phyloP scores from a whole-genome alignment of 1,140 invertebrate genomes.

The Conus ventricosus region DNA sequence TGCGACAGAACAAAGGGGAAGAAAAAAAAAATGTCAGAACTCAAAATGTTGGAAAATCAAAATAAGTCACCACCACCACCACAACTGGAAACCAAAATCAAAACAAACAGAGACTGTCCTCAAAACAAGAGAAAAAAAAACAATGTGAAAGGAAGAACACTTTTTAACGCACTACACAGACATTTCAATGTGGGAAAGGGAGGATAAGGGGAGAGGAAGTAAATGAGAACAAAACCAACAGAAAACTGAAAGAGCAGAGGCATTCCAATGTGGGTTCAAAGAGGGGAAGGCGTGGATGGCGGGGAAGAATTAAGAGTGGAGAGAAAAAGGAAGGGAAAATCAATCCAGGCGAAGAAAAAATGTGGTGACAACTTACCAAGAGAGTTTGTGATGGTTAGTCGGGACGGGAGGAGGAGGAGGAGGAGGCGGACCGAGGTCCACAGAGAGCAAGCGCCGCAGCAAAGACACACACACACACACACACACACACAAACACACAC shows the following conservation, averaged over 20 bases:
- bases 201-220: too few species aligned
- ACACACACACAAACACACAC: not conserved
- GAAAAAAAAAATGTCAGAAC: not conserved
- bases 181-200: too few species aligned
- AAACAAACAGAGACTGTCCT: not conserved
- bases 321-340: not conserved
- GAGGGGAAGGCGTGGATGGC: not conserved
- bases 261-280: too few species aligned
- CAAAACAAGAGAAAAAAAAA: too few species aligned
- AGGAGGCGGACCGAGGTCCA: not conserved
- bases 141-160: too few species aligned
- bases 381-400: conserved; percentile 19
- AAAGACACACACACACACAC: not conserved
- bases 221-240: too few species aligned
- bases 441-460: not conserved
- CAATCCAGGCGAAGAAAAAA: not conserved
- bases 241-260: too few species aligned
- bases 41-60: not conserved
- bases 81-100: not conserved
- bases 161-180: too few species aligned
- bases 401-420: not conserved
- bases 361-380: not conserved
- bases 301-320: not conserved
- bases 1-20: too few species aligned
- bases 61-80: not conserved